Evolutionary conservation across 2,797 vertebrate species (phyloP), one percentile per base, ranked within the genome.

Genomic region (Pseudochirops cupreus): DNA sequence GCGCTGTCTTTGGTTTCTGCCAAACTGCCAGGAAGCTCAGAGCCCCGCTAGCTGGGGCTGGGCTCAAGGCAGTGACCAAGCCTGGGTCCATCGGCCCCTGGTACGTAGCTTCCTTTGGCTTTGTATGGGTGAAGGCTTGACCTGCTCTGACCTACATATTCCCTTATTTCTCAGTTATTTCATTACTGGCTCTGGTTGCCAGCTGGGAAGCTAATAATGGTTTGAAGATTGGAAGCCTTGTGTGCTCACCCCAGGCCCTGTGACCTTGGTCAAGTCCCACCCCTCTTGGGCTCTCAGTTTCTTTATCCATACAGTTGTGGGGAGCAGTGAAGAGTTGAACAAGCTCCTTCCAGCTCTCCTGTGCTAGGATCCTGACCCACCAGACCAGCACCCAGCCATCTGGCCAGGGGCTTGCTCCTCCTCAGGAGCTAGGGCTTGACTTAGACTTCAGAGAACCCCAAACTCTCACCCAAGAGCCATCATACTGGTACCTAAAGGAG

Each of bases 151-250:
- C 18, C 39, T 39, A 74, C 6, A 2, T 39, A 16, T 39, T 39
- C 16, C 67, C n/a, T 39, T 74, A 12, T 74, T 74, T 24, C 21
- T 82, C 74, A 82, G 21, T 3, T 21, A 82, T 46, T 74, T 46
- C 74, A 4, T 82, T 24, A 21, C 24, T 24, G 67, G n/a, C n/a
- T 46, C 18, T 39, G n/a, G n/a, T 26, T 46, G 39, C 39, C 74
- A 46, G 74, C 6, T 9, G 39, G 67, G 39, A 82, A 82, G 74
- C 13, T 39, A 46, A 24, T 21, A 24, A 24, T 33, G 18, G 67
- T 7, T 0, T 7, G 1, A 2, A 24, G 21, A 0, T 26, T 24
- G 21, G 7, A 31, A 24, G 2, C 1, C n/a, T 46, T 10, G 6
- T 39, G 67, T 24, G 5, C n/a, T 46, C 18, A 2, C 5, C n/a